phyloP scores from a whole-genome alignment of 2,113 vertebrate species.

The Stomatorhinus ivindoensis region DNA sequence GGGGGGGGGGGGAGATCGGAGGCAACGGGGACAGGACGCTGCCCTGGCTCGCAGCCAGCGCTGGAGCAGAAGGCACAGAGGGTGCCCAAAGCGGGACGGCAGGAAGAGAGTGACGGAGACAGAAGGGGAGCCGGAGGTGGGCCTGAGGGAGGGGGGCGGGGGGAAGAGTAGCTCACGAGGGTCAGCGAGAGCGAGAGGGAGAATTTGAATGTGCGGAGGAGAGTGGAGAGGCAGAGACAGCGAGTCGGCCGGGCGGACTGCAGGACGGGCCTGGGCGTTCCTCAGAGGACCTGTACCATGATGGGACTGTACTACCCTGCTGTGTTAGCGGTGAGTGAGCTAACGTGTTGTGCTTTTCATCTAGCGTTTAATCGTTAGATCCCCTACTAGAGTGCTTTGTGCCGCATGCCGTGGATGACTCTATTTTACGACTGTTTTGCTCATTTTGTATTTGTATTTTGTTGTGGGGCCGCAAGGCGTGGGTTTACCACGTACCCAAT shows the following conservation, averaged over 20 bases:
- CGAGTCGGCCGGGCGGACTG: slow-evolving; percentile 38
- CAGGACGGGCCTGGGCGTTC: slow-evolving; percentile 22
- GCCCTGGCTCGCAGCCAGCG: slow-evolving; percentile 32
- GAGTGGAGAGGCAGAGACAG: slow-evolving; percentile 47
- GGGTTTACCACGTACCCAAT: background rate
- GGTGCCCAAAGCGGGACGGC: slow-evolving; percentile 31
- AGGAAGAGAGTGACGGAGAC: slow-evolving; percentile 36
- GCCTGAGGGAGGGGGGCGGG: slow-evolving; percentile 36
- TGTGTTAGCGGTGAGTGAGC: slow-evolving; percentile 52
- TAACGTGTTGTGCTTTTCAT: background rate
- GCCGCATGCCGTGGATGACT: background rate
- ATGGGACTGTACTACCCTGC: slow-evolving; percentile 62
- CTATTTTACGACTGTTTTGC: background rate
- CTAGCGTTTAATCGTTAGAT: background rate
- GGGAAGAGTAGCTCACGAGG: background rate
- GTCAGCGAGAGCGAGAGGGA: slow-evolving; percentile 41
- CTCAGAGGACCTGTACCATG: slow-evolving; percentile 42
- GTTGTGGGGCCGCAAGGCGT: background rate
- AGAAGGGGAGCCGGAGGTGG: slow-evolving; percentile 44
- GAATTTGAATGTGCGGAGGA: slow-evolving; percentile 53
- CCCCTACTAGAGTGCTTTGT: background rate
- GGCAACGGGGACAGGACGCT: slow-evolving; percentile 25
- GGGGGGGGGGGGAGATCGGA: slow-evolving; percentile 49
- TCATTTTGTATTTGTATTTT: background rate
- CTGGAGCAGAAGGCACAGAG: slow-evolving; percentile 37